Evolutionary conservation across 2,113 vertebrate species (phyloP).

Genomic region (Crocuta crocuta): DNA sequence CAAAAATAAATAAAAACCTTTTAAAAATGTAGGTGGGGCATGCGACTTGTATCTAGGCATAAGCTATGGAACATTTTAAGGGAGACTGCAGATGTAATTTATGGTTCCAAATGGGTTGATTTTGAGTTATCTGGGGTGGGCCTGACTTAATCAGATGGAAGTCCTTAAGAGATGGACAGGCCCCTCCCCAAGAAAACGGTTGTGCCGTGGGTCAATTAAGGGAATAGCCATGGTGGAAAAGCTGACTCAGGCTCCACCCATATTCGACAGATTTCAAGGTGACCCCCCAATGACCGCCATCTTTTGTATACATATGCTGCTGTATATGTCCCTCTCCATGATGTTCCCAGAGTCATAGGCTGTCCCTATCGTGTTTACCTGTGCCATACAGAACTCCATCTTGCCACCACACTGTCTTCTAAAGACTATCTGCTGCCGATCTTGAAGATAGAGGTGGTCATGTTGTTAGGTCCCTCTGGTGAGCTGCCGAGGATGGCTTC

Average conservation of each 20-base stretch:
- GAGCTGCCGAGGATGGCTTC: not conserved
- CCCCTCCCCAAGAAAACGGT: not conserved
- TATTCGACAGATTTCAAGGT: not conserved
- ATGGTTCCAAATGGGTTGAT: rapidly evolving
- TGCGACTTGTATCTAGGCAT: not conserved
- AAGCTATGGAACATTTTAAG: not conserved
- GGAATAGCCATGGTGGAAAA: not conserved
- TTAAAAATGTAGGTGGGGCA: too few species aligned
- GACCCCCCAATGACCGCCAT: not conserved
- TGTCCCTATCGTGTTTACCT: too few species aligned
- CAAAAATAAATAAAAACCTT: too few species aligned
- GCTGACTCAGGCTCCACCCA: rapidly evolving
- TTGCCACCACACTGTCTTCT: not conserved
- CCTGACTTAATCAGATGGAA: not conserved
- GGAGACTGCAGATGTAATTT: not conserved
- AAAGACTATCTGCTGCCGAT: not conserved
- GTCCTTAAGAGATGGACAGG: too few species aligned
- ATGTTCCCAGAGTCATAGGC: not conserved
- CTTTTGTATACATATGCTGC: not conserved
- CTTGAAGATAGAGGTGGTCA: not conserved
- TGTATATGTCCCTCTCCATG: rapidly evolving
- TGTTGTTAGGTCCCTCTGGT: rapidly evolving
- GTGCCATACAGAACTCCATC: not conserved
- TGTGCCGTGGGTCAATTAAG: rapidly evolving
- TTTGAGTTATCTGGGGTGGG: too few species aligned